Evolutionary conservation across 2,797 vertebrate species (phyloP), one percentile per base, ranked within the genome.

Genomic region (Megaceryle alcyon): DNA sequence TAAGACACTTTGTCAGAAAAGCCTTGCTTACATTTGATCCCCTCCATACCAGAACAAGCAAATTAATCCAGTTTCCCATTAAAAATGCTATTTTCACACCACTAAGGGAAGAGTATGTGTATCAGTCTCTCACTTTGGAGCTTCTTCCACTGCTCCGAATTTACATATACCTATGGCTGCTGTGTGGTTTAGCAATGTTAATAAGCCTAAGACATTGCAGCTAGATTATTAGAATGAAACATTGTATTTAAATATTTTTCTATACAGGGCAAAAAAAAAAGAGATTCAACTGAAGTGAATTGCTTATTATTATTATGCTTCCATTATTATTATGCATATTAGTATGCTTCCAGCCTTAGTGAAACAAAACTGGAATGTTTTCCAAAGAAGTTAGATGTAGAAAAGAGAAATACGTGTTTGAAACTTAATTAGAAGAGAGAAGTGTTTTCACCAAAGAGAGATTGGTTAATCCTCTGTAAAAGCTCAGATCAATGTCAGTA

Each of bases 391-490:
- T 18, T 57, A 79, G 41, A 49, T 15, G 56, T 8, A 65, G 25
- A 80, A 68, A 71, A 86, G 37, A 68, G 28, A 69, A 68, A 51
- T 72, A 87, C 0, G 1, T 69, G 53, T 80, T 96, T 83, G 51
- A 56, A 28, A 28, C 46, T 87, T 88, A 48, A 69, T 94, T 91
- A 44, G 77, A 92, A 90, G 26, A 49, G 22, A 75, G 48, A 94
- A 95, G 33, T 2, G 1, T 91, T 94, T 95, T 91, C 68, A 88
- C 79, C 56, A 53, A 70, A 86, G 46, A 28, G 76, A 86, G 60
- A 79, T 72, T 82, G 64, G 48, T 77, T 89, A 94, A 84, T 90
- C n/a, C 31, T 86, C 76, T 75, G 33, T 88, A 82, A 94, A 95
- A 94, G 33, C 79, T 89, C 61, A 79, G 63, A 94, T 91, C 86